Percentiles rank a stretch among this genome's conserved stretches.
These are phyloP conservation scores for Vipera ursinii DNA, from an alignment of 2,797 vertebrate species.

Conservation along the genomic window DNA sequence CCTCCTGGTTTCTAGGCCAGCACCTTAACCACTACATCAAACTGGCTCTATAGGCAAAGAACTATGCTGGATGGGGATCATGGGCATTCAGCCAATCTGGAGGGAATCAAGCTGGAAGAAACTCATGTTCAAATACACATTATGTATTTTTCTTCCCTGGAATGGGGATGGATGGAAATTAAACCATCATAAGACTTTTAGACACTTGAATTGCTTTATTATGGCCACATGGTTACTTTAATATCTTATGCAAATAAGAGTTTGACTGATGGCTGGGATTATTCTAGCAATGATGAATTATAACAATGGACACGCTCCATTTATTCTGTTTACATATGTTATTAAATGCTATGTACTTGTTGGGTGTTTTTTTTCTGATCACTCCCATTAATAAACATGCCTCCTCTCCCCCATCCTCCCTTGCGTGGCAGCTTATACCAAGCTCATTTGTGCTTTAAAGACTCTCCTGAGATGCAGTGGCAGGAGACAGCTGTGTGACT, in stretches of 20 bases:
- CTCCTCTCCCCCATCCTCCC: neutral
- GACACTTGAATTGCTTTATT: neutral
- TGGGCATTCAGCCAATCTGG: neutral
- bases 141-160: neutral
- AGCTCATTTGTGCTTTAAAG: neutral
- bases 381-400: neutral
- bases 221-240: neutral
- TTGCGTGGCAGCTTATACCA: slow-evolving; percentile 10
- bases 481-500: slow-evolving; percentile 18
- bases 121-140: neutral
- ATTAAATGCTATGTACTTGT: neutral
- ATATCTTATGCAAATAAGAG: slow-evolving; percentile 1
- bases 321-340: slow-evolving; percentile 10
- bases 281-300: slow-evolving; percentile 14
- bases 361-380: neutral
- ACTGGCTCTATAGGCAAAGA: neutral
- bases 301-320: neutral
- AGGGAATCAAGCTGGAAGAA: neutral
- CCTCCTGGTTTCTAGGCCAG: neutral
- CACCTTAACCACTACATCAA: neutral
- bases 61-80: neutral
- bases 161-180: neutral
- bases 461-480: slow-evolving; percentile 18
- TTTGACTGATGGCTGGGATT: slow-evolving; percentile 19
- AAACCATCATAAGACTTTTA: slow-evolving; percentile 1